Conservation (phyloP, 2,113 vertebrate species). For the Phylloscopus trochilus region DNA sequence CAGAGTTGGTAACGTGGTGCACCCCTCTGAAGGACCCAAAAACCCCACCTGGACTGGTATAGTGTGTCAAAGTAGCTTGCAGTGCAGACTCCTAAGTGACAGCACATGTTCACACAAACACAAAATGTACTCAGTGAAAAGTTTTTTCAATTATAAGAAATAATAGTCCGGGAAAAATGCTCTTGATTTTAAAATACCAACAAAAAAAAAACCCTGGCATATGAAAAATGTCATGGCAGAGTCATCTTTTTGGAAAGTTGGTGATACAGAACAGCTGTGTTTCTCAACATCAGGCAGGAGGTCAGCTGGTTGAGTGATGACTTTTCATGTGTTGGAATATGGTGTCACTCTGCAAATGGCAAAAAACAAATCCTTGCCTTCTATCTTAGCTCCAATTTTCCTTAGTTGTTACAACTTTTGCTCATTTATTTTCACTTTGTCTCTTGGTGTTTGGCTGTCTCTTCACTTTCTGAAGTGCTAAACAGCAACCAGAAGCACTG, state of each 20-base stretch:
- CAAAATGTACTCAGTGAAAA: background rate
- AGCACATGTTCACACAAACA: background rate
- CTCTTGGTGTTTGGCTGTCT: background rate
- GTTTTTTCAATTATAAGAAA: background rate
- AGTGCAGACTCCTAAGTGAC: background rate
- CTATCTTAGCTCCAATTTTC: background rate
- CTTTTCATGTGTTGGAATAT: background rate
- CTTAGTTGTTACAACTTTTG: background rate
- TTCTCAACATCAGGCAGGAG: background rate
- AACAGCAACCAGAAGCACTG: background rate
- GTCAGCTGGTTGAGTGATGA: background rate
- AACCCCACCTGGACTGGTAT: background rate
- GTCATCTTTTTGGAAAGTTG: background rate
- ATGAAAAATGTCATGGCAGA: background rate
- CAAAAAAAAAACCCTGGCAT: background rate
- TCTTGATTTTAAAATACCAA: background rate
- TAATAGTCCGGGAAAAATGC: background rate
- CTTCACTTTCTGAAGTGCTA: background rate
- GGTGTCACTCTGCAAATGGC: background rate
- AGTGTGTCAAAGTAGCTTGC: background rate
- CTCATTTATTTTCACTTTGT: background rate
- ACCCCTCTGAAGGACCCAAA: background rate
- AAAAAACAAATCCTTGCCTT: background rate
- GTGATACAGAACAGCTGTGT: constrained; percentile 7
- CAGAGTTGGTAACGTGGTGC: rapidly evolving